phyloP scores from a whole-genome alignment of 2,797 vertebrate species.

The Tadarida brasiliensis region DNA sequence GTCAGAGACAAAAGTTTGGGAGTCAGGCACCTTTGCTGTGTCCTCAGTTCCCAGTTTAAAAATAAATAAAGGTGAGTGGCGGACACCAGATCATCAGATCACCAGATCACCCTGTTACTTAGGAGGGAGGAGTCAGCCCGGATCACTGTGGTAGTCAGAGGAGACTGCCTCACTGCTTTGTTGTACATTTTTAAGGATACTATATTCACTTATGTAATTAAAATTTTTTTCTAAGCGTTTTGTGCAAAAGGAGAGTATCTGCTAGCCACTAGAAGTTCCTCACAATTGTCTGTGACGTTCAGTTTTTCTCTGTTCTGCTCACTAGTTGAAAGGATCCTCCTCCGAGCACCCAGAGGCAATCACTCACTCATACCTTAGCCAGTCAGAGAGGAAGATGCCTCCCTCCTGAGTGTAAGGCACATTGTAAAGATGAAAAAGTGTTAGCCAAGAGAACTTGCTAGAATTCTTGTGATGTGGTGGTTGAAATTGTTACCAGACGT shows the following conservation, averaged over 20 bases:
- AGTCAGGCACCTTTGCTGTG: neutral
- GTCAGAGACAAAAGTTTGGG: neutral
- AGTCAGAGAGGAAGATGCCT: neutral
- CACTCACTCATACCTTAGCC: neutral
- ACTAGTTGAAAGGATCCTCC: neutral
- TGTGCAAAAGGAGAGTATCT: neutral
- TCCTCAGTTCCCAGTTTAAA: neutral
- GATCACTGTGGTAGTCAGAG: fast-evolving
- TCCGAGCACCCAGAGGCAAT: neutral
- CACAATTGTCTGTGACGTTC: neutral
- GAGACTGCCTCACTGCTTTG: neutral
- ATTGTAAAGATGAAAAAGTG: neutral
- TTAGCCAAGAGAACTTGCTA: neutral
- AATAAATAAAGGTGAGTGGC: neutral
- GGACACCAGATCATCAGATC: too few relatives aligned
- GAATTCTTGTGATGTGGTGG: neutral
- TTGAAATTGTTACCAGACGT: neutral
- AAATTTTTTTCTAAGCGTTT: neutral
- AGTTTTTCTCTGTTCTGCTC: neutral
- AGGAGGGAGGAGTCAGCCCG: neutral
- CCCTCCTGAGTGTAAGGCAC: neutral
- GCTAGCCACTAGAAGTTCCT: neutral
- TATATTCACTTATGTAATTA: neutral
- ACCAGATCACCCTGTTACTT: neutral
- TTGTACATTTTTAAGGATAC: neutral